A percentile compares a stretch with the other conserved stretches of the same genome.
These are phyloP conservation scores for Dastarcus helophoroides DNA, from an alignment of 2,888 invertebrate genomes.

Conservation along the genomic window DNA sequence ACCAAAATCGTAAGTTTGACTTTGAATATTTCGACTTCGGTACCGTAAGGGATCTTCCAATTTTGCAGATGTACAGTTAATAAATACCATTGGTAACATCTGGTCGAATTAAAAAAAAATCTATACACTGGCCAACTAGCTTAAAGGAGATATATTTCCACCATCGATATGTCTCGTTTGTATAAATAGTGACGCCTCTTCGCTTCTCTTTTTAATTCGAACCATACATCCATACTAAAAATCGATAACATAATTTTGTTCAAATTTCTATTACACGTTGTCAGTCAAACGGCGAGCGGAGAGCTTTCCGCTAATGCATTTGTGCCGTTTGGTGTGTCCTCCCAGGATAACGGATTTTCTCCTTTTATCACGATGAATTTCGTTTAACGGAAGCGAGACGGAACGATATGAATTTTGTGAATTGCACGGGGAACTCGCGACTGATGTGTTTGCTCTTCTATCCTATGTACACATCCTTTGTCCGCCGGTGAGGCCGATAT, in stretches of 20 bases:
- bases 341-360: constrained; percentile 3
- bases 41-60: no score
- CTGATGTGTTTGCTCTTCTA: constrained; percentile 37
- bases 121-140: no score
- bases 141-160: no score
- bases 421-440: constrained; percentile 23
- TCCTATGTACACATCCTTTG: constrained; percentile 41
- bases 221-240: no score
- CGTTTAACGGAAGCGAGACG: constrained; percentile 7
- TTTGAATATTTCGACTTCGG: no score
- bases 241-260: constrained; percentile 20
- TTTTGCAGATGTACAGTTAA: no score
- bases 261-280: constrained; percentile 23
- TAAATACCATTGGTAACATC: no score
- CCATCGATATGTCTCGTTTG: no score
- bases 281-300: constrained; percentile 22
- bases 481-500: constrained; percentile 36
- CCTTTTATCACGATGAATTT: constrained; percentile 2
- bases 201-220: no score
- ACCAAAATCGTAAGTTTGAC: no score
- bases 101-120: no score
- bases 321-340: constrained; percentile 13
- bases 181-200: no score
- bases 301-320: constrained; percentile 23
- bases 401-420: constrained; percentile 9